Evolutionary conservation across 2,113 vertebrate genomes (phyloP).

Genomic region (Cranoglanis bouderius): DNA sequence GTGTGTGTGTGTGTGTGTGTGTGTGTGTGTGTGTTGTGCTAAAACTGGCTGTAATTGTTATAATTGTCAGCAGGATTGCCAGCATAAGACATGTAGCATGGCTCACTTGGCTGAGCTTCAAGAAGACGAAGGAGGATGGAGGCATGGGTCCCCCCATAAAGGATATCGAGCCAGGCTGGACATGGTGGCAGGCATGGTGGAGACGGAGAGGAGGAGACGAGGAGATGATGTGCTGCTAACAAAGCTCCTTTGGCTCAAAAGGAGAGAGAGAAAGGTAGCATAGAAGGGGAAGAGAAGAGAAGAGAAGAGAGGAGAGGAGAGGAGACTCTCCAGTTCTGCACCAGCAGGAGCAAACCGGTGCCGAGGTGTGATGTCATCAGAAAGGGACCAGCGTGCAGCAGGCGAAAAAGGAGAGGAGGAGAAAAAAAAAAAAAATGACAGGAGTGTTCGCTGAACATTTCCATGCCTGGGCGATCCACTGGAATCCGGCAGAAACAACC

Average conservation of each 20-base stretch:
- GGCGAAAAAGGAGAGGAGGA: not conserved
- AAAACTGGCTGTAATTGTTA: conserved; percentile 59
- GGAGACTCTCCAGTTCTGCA: not conserved
- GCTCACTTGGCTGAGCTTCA: conserved; percentile 40
- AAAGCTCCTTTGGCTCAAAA: too few relatives aligned
- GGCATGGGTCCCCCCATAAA: too few relatives aligned
- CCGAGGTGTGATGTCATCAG: conserved; percentile 26
- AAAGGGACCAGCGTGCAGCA: conserved; percentile 6
- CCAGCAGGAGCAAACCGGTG: conserved; percentile 11
- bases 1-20: conserved; percentile 3
- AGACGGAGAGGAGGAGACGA: not conserved
- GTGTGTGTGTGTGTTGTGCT: conserved; percentile 44
- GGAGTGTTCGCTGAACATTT: not conserved
- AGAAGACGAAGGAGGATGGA: conserved; percentile 27
- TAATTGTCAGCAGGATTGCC: conserved; percentile 56
- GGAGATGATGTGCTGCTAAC: not conserved
- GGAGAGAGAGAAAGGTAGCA: not conserved
- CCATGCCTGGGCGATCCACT: not conserved
- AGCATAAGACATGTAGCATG: conserved; percentile 47
- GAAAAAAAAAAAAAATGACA: not conserved
- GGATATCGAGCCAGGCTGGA: not conserved
- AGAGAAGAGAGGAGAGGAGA: too few relatives aligned
- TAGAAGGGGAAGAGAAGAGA: not conserved
- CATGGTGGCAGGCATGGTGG: not conserved
- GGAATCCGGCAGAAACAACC: not conserved